Evolutionary conservation across 2,888 invertebrate species (phyloP), one percentile per base, ranked within the genome.

Genomic region (Philonicus albiceps): DNA sequence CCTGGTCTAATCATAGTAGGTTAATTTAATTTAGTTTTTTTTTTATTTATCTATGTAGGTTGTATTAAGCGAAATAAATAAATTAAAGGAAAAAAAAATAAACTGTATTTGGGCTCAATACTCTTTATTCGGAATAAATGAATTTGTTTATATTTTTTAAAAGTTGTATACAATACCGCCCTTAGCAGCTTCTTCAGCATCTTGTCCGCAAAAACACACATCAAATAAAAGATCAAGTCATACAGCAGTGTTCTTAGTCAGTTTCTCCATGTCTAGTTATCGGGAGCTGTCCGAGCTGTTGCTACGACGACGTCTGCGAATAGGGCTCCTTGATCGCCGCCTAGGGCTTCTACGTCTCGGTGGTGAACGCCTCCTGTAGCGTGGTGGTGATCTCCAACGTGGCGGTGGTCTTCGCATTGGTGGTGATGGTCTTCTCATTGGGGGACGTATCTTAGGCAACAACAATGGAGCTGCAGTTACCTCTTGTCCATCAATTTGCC

Each of bases 401-500:
- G 90, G 90, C 43, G 89, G 90, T 22, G 90, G 91, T 76, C 92
- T 90, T 1, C 92, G 91, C 90, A 91, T 91, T 55, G 85, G 86
- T 2, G 92, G 92, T 7, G 92, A 91, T 81, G 90, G 90, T 3
- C 92, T 90, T 13, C 92, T 89, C 72, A 91, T 90, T 5, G 90
- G 91, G 3, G 90, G 90, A 16, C 92, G 90, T 34, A 90, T 89
- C 83, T 96, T 96, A 64, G 96, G 96, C 84, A 97, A 93, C 90
- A 98, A 93, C 88, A 99, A 98, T n/a, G 98, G 97, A 55, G 98
- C 97, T 43, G 97, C 98, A 30, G 98, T 97, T 85, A 99, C 96
- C 93, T 98, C 98, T 92, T 98, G 97, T 19, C 98, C 98, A 93
- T 98, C 98, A 90, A 99, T 97, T 93, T 98, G 98, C 86, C 98